Evolutionary conservation across 1,140 invertebrate genomes (phyloP).

Genomic region (Euura saliciscinereae): DNA sequence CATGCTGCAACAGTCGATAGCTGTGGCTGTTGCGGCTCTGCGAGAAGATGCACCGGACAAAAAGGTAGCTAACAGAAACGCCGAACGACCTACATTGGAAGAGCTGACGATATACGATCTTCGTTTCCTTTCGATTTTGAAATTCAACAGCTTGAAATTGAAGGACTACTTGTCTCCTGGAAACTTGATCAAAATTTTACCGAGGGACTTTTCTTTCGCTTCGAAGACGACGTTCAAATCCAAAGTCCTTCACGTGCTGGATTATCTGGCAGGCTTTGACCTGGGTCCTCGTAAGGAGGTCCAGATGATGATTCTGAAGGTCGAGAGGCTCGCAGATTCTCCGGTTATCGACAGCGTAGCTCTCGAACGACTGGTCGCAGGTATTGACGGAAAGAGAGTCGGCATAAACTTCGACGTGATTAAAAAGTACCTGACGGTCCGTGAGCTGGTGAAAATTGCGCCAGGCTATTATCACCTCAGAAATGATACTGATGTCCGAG

Average conservation of each 20-base stretch:
- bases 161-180: background rate
- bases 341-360: conserved; percentile 16
- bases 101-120: background rate
- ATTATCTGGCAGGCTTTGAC: conserved; percentile 1
- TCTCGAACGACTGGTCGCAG: conserved; percentile 9
- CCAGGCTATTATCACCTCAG: conserved; percentile 19
- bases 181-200: conserved; percentile 13
- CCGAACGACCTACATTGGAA: background rate
- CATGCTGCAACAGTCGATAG: background rate
- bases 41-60: background rate
- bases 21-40: background rate
- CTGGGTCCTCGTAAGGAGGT: conserved; percentile 14
- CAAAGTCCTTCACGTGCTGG: conserved; percentile 19
- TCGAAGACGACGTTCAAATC: conserved; percentile 14
- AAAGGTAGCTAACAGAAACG: background rate
- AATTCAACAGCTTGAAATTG: background rate
- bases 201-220: conserved; percentile 15
- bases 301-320: conserved; percentile 9
- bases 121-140: background rate
- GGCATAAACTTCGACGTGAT: background rate
- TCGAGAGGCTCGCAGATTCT: conserved; percentile 16
- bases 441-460: conserved; percentile 12
- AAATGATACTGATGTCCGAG: no score
- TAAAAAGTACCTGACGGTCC: conserved; percentile 15
- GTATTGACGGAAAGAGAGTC: conserved; percentile 9